A percentile compares a stretch with the other conserved stretches of the same genome.
phyloP scores from a whole-genome alignment of 35 echinoderm and acorn worm species.

The Nesometra sesokonis region DNA sequence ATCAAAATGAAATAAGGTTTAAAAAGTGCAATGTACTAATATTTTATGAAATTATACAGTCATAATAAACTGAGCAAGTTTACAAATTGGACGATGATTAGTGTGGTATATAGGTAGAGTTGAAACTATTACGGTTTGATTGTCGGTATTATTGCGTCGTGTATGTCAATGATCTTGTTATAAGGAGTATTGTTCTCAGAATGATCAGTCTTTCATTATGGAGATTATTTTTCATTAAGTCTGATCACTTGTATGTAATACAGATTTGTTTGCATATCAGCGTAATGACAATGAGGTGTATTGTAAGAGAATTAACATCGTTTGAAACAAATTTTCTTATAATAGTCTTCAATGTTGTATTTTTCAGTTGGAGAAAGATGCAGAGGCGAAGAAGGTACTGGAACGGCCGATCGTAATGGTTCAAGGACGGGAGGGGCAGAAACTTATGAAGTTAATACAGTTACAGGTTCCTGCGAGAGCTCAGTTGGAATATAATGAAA shows the following conservation, averaged over 20 bases:
- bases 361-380: background rate
- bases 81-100: background rate
- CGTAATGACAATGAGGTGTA: background rate
- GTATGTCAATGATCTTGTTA: background rate
- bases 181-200: background rate
- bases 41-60: background rate
- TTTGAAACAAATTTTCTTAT: background rate
- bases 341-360: background rate
- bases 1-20: too few relatives aligned
- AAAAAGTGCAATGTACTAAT: background rate
- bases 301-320: background rate
- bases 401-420: background rate
- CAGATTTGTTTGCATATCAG: background rate
- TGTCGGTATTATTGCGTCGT: background rate
- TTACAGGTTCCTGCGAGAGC: background rate
- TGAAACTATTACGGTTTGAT: background rate
- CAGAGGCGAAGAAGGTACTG: background rate
- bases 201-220: background rate
- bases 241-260: background rate
- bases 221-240: background rate
- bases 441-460: background rate
- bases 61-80: too few relatives aligned
- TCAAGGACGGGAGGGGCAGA: background rate
- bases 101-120: background rate
- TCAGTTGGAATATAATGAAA: background rate